Evolutionary conservation across 1,140 invertebrate species (phyloP).

Genomic region (Dendroctonus ponderosae): DNA sequence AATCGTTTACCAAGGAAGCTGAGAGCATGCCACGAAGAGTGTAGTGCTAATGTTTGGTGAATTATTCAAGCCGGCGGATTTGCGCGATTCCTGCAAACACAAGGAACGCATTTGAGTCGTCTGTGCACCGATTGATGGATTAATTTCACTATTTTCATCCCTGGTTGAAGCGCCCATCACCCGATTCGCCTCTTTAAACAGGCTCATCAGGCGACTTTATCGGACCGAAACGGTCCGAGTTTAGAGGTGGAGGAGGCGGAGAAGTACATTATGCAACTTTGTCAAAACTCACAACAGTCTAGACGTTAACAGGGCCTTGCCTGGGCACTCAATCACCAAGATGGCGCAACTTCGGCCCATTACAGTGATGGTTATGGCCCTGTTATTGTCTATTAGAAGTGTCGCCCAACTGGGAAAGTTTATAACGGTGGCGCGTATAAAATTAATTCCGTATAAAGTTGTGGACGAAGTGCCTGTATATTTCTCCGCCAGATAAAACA

Average conservation of each 20-base stretch:
- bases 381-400: conserved; percentile 37
- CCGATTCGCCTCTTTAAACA: too few relatives aligned
- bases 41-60: conserved; percentile 25
- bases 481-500: conserved; percentile 23
- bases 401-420: conserved; percentile 29
- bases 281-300: conserved; percentile 30
- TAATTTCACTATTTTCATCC: conserved; percentile 15
- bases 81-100: conserved; percentile 21
- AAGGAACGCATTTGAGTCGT: conserved; percentile 20
- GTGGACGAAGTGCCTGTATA: conserved; percentile 16
- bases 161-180: too few relatives aligned
- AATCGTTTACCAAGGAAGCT: conserved; percentile 20
- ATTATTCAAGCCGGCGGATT: conserved; percentile 22
- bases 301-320: conserved; percentile 25
- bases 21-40: conserved; percentile 6
- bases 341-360: conserved; percentile 32
- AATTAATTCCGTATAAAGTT: conserved; percentile 33
- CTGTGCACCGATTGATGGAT: conserved; percentile 17
- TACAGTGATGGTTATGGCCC: conserved; percentile 29
- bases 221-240: neutral
- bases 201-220: too few relatives aligned
- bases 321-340: conserved; percentile 23
- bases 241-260: neutral
- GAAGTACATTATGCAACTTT: conserved; percentile 25
- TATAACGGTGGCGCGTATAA: conserved; percentile 23